A percentile compares a stretch with the other conserved stretches of the same genome.
These are phyloP conservation scores for Stomatorhinus walkeri DNA, from an alignment of 2,797 vertebrate genomes.

Conservation along the genomic window DNA sequence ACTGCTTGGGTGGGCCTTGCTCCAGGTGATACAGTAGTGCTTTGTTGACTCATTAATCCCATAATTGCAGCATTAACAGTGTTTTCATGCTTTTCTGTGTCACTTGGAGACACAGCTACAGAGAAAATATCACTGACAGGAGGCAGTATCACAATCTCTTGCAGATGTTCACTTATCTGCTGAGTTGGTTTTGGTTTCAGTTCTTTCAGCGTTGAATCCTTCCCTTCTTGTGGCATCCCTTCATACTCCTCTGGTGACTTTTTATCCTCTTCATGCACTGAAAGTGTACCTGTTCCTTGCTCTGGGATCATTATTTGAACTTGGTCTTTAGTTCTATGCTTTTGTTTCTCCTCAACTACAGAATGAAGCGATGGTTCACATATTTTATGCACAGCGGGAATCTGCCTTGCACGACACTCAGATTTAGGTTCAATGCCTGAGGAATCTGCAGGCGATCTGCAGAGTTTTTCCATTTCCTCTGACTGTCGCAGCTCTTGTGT, in stretches of 20 bases:
- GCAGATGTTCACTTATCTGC: slow-evolving; percentile 57
- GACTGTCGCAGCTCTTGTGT: slow-evolving; percentile 94
- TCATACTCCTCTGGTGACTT: slow-evolving; percentile 80
- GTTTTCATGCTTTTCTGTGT: slow-evolving; percentile 57
- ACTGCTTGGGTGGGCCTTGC: slow-evolving; percentile 58
- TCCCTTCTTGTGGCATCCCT: slow-evolving; percentile 75
- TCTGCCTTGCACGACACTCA: slow-evolving; percentile 85
- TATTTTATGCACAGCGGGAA: slow-evolving; percentile 82
- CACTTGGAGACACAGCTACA: slow-evolving; percentile 71
- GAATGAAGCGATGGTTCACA: slow-evolving; percentile 69
- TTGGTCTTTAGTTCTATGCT: slow-evolving; percentile 51
- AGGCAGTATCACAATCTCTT: slow-evolving; percentile 59
- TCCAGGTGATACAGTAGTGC: slow-evolving; percentile 68
- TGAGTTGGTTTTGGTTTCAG: slow-evolving; percentile 56
- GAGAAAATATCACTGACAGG: slow-evolving; percentile 72
- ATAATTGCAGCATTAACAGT: slow-evolving; percentile 62
- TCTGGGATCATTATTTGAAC: slow-evolving; percentile 46
- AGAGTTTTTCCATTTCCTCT: slow-evolving; percentile 96
- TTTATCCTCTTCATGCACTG: slow-evolving; percentile 61
- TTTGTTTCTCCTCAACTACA: slow-evolving; percentile 50
- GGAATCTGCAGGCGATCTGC: slow-evolving; percentile 92
- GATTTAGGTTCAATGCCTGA: slow-evolving; percentile 94
- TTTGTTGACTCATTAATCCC: slow-evolving; percentile 70
- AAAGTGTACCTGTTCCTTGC: slow-evolving; percentile 56
- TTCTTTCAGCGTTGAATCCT: slow-evolving; percentile 66